Base-by-base conservation (phyloP, 2,888 invertebrate species). In the Caenorhabditis panamensis region DNA sequence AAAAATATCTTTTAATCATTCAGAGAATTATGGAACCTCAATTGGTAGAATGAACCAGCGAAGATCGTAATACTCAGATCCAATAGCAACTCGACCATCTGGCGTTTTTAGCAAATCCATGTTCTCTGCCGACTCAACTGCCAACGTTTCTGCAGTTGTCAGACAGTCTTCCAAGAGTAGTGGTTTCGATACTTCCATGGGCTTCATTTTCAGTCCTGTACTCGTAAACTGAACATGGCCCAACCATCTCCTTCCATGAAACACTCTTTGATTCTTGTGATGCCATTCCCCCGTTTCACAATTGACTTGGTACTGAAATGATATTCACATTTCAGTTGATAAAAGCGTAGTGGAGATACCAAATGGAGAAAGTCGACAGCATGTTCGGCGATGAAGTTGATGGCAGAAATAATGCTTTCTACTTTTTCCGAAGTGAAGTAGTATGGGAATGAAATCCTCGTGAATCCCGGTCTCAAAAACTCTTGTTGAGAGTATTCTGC, bases 41-140 rank as follows among this genome's bases (percentile, higher is more conserved):
- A 94, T 94, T 0, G 96, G 96, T 64, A 96, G 91, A 93, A 96
- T 94, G 92, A 95, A 96, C 96, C 96, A 96, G 80, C 95, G 93
- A 16, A 96, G 92, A 67, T 93, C 93, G 84, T 94, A 94, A 53
- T 94, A 94, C 56, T 94, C 93, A 28, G 92, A 92, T 87, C 94
- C 94, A 89, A 95, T 95, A 84, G 93, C 93, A 24, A 94, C 93
- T 84, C 94, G 94, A 84, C 95, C 95, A 90, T 96, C 95, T 26
- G 94, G 94, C 67, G 94, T 93, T 11, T 56, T 81, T 5, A 51
- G 22, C n/a, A 77, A 26, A 3, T 67, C 61, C 24, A 44, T 51
- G 4, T 37, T 31, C 11, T 78, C 61, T 1, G 54, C 36, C 2
- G 67, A 37, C 13, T 79, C 62, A 11, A 28, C n/a, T 3, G 73